Conservation (phyloP, 2,797 vertebrate genomes). For the Eidolon dupreanum region DNA sequence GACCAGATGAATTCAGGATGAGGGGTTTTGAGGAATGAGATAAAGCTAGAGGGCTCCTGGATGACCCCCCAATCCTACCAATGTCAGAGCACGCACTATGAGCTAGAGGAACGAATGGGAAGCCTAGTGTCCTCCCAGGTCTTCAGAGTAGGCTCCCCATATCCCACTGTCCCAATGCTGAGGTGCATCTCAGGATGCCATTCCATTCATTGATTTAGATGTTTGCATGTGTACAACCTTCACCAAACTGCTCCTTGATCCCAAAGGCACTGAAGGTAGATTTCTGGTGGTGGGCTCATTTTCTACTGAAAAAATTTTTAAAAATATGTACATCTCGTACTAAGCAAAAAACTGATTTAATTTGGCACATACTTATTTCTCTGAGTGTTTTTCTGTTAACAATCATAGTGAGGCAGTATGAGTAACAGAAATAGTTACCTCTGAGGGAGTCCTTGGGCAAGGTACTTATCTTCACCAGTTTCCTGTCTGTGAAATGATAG, state of each 20-base stretch:
- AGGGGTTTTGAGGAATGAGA: not conserved
- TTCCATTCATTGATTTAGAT: not conserved
- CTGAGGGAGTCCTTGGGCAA: not conserved
- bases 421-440: not conserved
- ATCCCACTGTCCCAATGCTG: not conserved
- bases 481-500: not conserved
- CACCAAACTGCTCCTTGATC: not conserved
- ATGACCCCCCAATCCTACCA: not conserved
- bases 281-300: not conserved
- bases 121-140: not conserved
- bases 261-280: not conserved
- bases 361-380: not conserved
- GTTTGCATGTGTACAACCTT: not conserved
- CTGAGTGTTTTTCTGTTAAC: not conserved
- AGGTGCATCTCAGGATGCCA: not conserved
- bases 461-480: not conserved
- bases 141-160: not conserved
- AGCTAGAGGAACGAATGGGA: not conserved
- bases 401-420: not conserved
- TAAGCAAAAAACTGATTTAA: not conserved
- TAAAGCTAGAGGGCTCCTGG: not conserved
- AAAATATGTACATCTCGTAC: not conserved
- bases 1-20: not conserved
- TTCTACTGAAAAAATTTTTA: not conserved
- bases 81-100: not conserved